phyloP scores from a whole-genome alignment of 2,113 vertebrate species.

The Cynoglossus semilaevis region DNA sequence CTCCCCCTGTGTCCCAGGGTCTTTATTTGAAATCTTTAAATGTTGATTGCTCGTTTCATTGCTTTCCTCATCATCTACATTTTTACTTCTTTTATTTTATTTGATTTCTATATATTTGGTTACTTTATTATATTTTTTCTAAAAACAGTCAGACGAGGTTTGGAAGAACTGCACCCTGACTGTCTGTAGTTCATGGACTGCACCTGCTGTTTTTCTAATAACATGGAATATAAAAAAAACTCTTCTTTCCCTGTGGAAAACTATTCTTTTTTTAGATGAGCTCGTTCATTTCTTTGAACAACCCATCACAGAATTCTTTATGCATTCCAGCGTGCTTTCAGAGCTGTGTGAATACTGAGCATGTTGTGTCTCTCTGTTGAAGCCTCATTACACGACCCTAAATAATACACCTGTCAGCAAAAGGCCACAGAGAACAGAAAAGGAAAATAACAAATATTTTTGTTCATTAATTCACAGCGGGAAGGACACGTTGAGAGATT shows the following conservation, averaged over 20 bases:
- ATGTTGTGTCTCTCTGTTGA: constrained; percentile 10
- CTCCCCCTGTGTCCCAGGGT: too few species aligned
- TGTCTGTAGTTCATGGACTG: too few species aligned
- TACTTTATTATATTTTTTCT: too few species aligned
- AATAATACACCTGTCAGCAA: constrained; percentile 50
- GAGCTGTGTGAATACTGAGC: constrained; percentile 25
- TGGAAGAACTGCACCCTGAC: too few species aligned
- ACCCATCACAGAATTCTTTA: too few species aligned
- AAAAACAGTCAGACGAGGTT: too few species aligned
- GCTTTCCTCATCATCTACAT: too few species aligned
- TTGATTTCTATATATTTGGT: too few species aligned
- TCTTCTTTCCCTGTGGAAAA: too few species aligned
- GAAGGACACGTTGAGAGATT: not conserved
- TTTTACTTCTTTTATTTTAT: too few species aligned
- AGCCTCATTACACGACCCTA: constrained; percentile 40
- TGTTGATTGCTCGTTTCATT: too few species aligned
- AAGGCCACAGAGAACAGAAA: constrained; percentile 12
- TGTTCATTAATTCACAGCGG: constrained; percentile 33
- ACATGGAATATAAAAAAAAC: not conserved
- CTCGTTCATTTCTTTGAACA: constrained; percentile 15
- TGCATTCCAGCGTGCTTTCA: constrained; percentile 19
- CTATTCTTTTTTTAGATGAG: constrained; percentile 12
- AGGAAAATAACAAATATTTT: constrained; percentile 40
- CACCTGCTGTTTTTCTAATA: constrained; percentile 1
- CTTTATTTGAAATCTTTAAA: too few species aligned